phyloP scores from a whole-genome alignment of 2,797 vertebrate genomes.

The Pseudocheirus occidentalis region DNA sequence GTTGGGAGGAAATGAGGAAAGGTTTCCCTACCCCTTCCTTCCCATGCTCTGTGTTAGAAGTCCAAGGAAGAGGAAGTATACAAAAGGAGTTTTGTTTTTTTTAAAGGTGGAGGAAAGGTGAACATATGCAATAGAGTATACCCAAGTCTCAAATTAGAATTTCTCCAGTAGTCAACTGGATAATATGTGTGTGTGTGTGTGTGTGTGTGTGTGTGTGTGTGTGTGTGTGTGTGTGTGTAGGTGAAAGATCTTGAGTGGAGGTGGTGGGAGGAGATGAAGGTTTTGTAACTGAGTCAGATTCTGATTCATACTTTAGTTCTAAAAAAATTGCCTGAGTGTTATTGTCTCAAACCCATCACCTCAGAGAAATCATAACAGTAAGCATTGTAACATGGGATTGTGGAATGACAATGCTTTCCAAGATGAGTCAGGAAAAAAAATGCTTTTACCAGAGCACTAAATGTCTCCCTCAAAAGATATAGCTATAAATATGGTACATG shows the following conservation, averaged over 20 bases:
- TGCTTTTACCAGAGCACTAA: constrained; percentile 5
- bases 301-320: constrained; percentile 23
- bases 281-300: constrained; percentile 6
- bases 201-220: not conserved
- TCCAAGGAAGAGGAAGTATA: not conserved
- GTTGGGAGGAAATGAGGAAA: not conserved
- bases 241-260: not conserved
- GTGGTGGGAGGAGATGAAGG: not conserved
- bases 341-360: constrained; percentile 13
- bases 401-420: constrained; percentile 14
- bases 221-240: not conserved
- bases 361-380: constrained; percentile 19
- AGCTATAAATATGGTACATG: constrained; percentile 19
- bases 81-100: not conserved
- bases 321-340: constrained; percentile 22
- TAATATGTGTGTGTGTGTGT: not conserved
- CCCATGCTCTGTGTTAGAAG: not conserved
- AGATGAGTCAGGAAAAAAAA: constrained; percentile 19
- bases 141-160: not conserved
- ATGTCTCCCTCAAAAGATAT: not conserved
- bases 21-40: not conserved
- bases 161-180: not conserved
- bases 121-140: not conserved
- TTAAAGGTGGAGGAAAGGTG: too few relatives aligned
- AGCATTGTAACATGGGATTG: not conserved